Evolutionary conservation across 2,797 vertebrate genomes (phyloP).

Genomic region (Helarctos malayanus): DNA sequence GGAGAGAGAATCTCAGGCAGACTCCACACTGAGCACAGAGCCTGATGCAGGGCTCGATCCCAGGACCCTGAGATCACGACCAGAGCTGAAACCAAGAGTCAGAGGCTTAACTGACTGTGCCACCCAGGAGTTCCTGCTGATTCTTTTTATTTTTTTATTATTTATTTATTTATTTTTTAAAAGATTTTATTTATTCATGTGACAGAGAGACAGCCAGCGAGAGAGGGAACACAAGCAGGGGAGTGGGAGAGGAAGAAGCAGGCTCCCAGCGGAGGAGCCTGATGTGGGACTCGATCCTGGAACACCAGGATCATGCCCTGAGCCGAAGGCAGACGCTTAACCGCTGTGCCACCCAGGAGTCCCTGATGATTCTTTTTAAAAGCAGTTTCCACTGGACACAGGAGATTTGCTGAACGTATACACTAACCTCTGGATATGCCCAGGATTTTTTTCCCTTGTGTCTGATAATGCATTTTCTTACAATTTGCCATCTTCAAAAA

Average conservation of each 20-base stretch:
- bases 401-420: not conserved
- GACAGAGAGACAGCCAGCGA: too few relatives aligned
- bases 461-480: conserved; percentile 32
- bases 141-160: not conserved
- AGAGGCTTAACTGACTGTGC: not conserved
- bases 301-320: too few relatives aligned
- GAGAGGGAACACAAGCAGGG: too few relatives aligned
- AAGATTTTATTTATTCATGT: too few relatives aligned
- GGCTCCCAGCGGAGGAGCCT: too few relatives aligned
- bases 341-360: not conserved
- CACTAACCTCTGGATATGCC: not conserved
- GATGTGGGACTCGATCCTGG: too few relatives aligned
- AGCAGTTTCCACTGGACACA: not conserved
- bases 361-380: not conserved
- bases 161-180: too few relatives aligned
- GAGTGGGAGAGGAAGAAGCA: too few relatives aligned
- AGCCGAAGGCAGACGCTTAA: too few relatives aligned
- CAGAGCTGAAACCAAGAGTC: not conserved
- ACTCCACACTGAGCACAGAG: not conserved
- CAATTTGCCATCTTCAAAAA: not conserved
- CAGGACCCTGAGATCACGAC: not conserved
- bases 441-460: not conserved
- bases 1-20: not conserved
- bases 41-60: not conserved
- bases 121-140: not conserved